Conservation (phyloP, 2,113 vertebrate genomes). For the Tetraodon nigroviridis region DNA sequence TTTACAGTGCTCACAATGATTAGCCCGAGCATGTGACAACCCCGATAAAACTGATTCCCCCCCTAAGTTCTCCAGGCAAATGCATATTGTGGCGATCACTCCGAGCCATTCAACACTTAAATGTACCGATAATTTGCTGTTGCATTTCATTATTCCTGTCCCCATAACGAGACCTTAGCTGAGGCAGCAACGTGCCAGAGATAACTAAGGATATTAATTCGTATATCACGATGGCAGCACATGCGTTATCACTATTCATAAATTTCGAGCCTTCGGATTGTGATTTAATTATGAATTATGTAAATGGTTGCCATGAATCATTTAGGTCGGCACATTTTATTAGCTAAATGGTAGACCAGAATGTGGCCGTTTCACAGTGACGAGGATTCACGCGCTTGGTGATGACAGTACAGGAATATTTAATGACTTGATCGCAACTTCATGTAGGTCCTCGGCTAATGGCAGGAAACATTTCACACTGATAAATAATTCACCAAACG, state of each 20-base stretch:
- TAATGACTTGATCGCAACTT: constrained; percentile 50
- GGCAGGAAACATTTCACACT: constrained; percentile 50
- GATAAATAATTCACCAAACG: constrained; percentile 54
- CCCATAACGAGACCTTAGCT: constrained; percentile 74
- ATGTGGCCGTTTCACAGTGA: constrained; percentile 59
- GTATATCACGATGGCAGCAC: constrained; percentile 75
- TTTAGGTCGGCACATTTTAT: constrained; percentile 74
- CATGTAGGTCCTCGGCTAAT: constrained; percentile 41
- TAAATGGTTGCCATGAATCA: constrained; percentile 83
- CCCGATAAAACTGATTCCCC: constrained; percentile 64
- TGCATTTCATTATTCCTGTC: constrained; percentile 75
- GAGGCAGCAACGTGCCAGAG: constrained; percentile 80
- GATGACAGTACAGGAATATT: constrained; percentile 52
- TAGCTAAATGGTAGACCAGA: constrained; percentile 73
- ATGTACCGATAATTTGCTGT: constrained; percentile 80
- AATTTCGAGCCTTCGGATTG: constrained; percentile 82
- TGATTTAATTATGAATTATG: constrained; percentile 92
- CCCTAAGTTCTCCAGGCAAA: constrained; percentile 78
- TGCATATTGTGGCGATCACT: constrained; percentile 84
- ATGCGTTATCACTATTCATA: constrained; percentile 86
- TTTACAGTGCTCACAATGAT: constrained; percentile 64
- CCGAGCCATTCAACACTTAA: constrained; percentile 72
- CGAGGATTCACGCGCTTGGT: constrained; percentile 57
- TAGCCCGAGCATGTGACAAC: constrained; percentile 68
- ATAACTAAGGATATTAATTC: constrained; percentile 84